These are phyloP conservation scores for Cyanoliseus patagonus DNA, from an alignment of 2,113 vertebrate species.

Conservation along the genomic window DNA sequence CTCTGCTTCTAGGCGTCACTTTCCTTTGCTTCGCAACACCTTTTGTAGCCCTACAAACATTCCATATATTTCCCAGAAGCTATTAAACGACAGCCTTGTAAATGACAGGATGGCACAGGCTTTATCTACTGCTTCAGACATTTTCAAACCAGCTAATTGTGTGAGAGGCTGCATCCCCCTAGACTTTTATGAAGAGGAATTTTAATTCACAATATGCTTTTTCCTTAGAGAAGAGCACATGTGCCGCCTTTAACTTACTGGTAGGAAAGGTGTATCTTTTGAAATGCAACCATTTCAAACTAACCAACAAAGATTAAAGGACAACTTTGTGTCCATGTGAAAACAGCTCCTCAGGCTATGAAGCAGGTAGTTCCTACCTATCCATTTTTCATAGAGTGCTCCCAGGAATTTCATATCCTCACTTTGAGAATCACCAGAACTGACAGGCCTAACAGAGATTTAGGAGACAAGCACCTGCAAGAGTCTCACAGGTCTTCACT, in stretches of 20 bases:
- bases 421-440: neutral
- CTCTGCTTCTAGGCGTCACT: neutral
- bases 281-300: neutral
- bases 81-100: conserved; percentile 24
- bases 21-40: neutral
- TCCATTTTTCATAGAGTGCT: neutral
- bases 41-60: conserved; percentile 17
- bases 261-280: neutral
- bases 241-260: neutral
- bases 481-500: neutral
- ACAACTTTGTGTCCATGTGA: neutral
- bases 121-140: neutral
- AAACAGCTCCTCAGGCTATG: neutral
- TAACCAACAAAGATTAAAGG: neutral
- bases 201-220: neutral
- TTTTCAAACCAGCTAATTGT: neutral
- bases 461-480: neutral
- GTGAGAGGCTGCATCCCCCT: neutral
- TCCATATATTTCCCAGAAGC: conserved; percentile 38
- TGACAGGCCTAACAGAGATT: neutral
- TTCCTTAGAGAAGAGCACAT: neutral
- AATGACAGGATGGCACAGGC: neutral
- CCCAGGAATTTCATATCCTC: neutral
- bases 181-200: neutral
- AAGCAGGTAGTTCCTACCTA: neutral